These are phyloP conservation scores for Drosophila tani DNA, from an alignment of 1,140 invertebrate species.

Conservation along the genomic window DNA sequence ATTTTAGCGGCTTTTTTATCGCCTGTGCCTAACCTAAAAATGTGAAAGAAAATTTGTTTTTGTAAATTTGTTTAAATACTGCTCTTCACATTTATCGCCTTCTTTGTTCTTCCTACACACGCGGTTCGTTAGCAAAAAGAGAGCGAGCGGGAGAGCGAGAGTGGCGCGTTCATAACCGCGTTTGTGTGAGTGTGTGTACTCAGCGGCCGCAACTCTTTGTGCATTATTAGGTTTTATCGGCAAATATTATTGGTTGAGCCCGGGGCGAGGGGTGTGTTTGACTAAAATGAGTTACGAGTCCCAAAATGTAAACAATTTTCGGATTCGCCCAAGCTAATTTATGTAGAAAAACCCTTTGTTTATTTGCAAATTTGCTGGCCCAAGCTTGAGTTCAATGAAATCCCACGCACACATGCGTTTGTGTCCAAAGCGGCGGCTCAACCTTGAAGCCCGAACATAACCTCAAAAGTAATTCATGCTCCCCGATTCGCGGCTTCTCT, in stretches of 20 bases:
- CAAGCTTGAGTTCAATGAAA: constrained; percentile 53
- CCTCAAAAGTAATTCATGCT: constrained; percentile 66
- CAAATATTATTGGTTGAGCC: constrained; percentile 13
- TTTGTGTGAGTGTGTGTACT: constrained; percentile 35
- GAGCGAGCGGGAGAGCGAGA: constrained; percentile 16
- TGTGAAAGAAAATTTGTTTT: constrained; percentile 59
- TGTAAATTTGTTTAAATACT: constrained; percentile 72
- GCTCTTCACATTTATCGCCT: constrained; percentile 54
- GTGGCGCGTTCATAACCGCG: constrained; percentile 52
- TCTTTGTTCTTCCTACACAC: constrained; percentile 73
- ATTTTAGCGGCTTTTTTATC: constrained; percentile 64
- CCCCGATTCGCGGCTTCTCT: constrained; percentile 28
- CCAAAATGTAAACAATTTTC: constrained; percentile 6
- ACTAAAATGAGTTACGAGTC: background rate
- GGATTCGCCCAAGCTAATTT: no score
- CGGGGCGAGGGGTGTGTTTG: background rate
- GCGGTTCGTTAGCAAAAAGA: constrained; percentile 53
- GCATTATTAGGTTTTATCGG: constrained; percentile 44
- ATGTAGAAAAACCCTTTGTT: background rate
- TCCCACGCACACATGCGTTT: constrained; percentile 19
- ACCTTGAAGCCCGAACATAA: constrained; percentile 75
- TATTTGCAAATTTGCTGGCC: background rate
- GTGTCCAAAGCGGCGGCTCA: constrained; percentile 46
- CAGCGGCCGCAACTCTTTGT: constrained; percentile 37
- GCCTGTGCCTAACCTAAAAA: constrained; percentile 69